Conservation (phyloP, 1,140 invertebrate species). For the Drosophila triauraria region DNA sequence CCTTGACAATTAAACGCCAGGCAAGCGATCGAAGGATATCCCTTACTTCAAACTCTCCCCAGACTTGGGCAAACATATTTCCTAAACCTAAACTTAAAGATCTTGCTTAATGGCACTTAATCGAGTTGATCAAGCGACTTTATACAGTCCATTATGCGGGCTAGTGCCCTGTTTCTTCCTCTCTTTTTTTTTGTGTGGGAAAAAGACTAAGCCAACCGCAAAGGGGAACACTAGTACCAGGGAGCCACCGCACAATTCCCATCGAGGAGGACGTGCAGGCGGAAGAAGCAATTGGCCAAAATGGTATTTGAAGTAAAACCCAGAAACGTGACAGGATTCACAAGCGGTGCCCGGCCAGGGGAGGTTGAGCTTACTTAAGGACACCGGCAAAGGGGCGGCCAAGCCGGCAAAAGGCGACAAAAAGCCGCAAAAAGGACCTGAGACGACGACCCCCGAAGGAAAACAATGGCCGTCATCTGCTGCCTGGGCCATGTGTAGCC, state of each 20-base stretch:
- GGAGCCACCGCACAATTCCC: conserved; percentile 5
- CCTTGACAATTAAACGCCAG: conserved; percentile 36
- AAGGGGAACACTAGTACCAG: not conserved
- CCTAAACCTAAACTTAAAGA: too few relatives aligned
- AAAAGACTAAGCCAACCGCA: not conserved
- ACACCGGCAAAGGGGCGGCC: not conserved
- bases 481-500: not conserved
- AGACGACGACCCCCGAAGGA: not conserved
- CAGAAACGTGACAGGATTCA: conserved; percentile 73
- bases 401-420: conserved; percentile 41
- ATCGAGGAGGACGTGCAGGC: not conserved
- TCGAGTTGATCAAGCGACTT: conserved; percentile 9
- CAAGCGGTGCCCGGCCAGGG: conserved; percentile 21
- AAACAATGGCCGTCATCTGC: conserved; percentile 9
- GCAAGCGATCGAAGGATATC: conserved; percentile 11
- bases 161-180: not conserved
- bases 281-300: conserved; percentile 73
- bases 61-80: too few relatives aligned
- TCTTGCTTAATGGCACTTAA: not conserved
- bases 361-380: conserved; percentile 18
- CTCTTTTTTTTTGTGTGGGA: too few relatives aligned
- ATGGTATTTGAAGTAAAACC: conserved; percentile 75
- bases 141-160: conserved; percentile 6
- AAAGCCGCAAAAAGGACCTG: conserved; percentile 16
- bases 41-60: not conserved